Conservation (phyloP, 1,140 invertebrate genomes). For the Anthonomus grandis region DNA sequence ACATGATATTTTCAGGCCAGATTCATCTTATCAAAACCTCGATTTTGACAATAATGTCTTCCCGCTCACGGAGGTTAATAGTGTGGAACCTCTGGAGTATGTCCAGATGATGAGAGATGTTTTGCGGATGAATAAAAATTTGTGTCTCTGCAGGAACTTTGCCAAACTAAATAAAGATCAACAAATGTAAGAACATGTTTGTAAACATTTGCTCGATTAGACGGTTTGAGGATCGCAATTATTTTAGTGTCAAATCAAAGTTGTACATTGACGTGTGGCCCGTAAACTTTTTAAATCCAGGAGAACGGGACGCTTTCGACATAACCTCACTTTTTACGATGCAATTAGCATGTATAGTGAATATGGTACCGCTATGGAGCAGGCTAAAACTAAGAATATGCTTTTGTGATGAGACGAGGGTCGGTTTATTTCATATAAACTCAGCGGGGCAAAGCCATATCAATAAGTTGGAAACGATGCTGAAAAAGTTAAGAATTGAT, state of each 20-base stretch:
- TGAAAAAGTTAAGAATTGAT: slow-evolving; percentile 62
- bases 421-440: slow-evolving; percentile 49
- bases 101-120: slow-evolving; percentile 85
- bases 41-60: slow-evolving; percentile 47
- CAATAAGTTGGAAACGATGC: slow-evolving; percentile 55
- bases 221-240: background rate
- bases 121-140: slow-evolving; percentile 90
- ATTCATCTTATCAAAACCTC: slow-evolving; percentile 50
- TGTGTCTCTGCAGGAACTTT: slow-evolving; percentile 92
- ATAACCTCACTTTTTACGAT: slow-evolving; percentile 91
- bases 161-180: slow-evolving; percentile 75
- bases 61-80: slow-evolving; percentile 43
- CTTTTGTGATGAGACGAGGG: slow-evolving; percentile 63
- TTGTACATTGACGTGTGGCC: slow-evolving; percentile 97
- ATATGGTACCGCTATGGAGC: slow-evolving; percentile 86
- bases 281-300: slow-evolving; percentile 80
- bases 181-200: slow-evolving; percentile 54
- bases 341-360: slow-evolving; percentile 94
- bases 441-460: slow-evolving; percentile 46
- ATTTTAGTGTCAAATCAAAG: slow-evolving; percentile 54
- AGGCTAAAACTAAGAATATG: slow-evolving; percentile 79
- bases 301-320: slow-evolving; percentile 73
- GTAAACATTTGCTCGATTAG: background rate
- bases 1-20: slow-evolving; percentile 31
- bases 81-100: slow-evolving; percentile 67